Evolutionary conservation across 2,113 vertebrate species (phyloP).

Genomic region (Cettia cetti): DNA sequence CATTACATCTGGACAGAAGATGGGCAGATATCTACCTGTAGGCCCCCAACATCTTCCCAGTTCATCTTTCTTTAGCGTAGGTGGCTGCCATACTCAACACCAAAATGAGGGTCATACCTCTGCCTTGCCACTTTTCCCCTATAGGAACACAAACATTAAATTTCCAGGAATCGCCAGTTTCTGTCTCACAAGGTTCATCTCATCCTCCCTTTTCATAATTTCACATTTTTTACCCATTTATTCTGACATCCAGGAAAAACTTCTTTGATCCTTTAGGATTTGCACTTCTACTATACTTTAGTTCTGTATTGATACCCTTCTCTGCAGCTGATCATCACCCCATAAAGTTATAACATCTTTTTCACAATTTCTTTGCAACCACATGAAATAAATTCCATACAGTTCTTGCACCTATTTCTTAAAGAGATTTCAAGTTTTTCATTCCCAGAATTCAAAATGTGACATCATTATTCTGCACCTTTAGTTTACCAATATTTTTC

Average conservation of each 20-base stretch:
- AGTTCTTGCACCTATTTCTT: neutral
- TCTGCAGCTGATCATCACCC: neutral
- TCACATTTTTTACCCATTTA: neutral
- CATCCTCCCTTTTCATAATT: neutral
- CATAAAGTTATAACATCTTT: neutral
- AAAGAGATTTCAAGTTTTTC: neutral
- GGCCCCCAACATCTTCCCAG: accelerated
- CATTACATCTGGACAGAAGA: neutral
- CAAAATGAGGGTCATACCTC: neutral
- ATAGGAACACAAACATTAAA: neutral
- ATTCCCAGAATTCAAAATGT: neutral
- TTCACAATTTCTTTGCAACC: neutral
- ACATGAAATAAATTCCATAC: neutral
- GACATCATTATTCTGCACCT: neutral
- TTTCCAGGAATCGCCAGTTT: neutral
- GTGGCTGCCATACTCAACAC: neutral
- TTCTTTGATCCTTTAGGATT: neutral
- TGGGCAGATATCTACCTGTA: neutral
- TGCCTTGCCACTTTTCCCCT: neutral
- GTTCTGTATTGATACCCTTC: neutral
- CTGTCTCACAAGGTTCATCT: neutral
- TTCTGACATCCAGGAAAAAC: neutral
- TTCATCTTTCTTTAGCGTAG: neutral
- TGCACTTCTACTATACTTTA: neutral
- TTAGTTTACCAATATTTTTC: neutral